Conservation (phyloP, 2,113 vertebrate genomes). For the cattle (Bos taurus) region DNA sequence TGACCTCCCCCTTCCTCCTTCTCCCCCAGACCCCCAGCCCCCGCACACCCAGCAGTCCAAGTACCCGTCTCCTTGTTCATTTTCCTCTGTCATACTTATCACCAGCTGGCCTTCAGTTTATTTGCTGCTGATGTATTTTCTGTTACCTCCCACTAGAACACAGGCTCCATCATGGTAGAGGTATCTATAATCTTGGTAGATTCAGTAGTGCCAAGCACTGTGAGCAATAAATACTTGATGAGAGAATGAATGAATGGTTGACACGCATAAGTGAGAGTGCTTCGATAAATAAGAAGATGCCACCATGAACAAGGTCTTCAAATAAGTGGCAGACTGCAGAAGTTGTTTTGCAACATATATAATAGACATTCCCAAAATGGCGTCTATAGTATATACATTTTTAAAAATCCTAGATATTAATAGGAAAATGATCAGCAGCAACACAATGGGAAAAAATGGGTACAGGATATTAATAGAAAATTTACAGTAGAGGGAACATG, state of each 20-base stretch:
- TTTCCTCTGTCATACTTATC: neutral
- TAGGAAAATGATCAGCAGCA: neutral
- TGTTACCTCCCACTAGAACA: neutral
- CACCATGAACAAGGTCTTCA: neutral
- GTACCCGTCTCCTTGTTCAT: neutral
- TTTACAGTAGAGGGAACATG: neutral
- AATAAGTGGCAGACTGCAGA: neutral
- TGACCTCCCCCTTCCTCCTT: neutral
- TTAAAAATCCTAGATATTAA: neutral
- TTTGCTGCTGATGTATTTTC: neutral
- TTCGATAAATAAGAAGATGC: neutral
- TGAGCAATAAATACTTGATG: neutral
- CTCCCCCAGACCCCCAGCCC: fast-evolving
- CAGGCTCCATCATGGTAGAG: neutral
- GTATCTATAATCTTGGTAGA: neutral
- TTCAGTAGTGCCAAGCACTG: neutral
- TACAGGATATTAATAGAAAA: neutral
- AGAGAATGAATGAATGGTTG: neutral
- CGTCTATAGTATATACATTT: neutral
- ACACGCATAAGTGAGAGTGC: neutral
- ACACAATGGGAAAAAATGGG: neutral
- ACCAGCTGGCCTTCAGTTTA: neutral
- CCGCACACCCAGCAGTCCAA: no score
- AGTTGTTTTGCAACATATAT: neutral
- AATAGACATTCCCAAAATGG: neutral